Evolutionary conservation across 2,797 vertebrate genomes (phyloP), one percentile per base, ranked within the genome.

Genomic region (Heliangelus exortis): DNA sequence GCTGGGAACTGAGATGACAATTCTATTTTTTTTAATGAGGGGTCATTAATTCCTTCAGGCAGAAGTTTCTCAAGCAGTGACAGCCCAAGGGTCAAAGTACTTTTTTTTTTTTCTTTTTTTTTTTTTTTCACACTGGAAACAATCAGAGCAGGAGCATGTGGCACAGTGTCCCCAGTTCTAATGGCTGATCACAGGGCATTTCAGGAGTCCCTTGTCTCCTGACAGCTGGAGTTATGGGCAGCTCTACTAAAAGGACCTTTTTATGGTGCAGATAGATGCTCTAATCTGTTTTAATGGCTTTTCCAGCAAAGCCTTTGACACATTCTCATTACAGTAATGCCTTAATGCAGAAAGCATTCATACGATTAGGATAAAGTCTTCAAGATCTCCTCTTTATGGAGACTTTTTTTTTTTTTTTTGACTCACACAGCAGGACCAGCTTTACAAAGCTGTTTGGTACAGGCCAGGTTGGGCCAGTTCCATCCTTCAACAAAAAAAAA

Each of bases 251-350:
- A 96, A 92, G 50, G 77, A 57, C 90, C 68, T 93, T 94, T 95
- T 92, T 78, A 87, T 78, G 80, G 74, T 89, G 61, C 65, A 93
- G 82, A 93, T 73, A 92, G 91, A 97, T 93, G 74, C 89, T 95
- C 78, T 95, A 79, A 95, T 95, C 92, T 73, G 73, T 87, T 96
- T 91, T 87, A 96, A 94, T 86, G 69, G 88, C 62, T 90, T 84
- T 79, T 76, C 57, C 79, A 93, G 86, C 81, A 92, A 92, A 94
- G 89, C 68, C 81, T 95, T 92, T 95, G 91, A 94, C 89, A 92
- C 58, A 39, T 87, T 89, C 94, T 96, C 82, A 89, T 89, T 95
- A 94, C 3, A 10, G 76, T 47, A 89, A 88, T 66, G 78, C 75
- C 91, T 92, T 91, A 91, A 92, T 81, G 79, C 69, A 73, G 71